Percentiles rank a stretch among this genome's conserved stretches.
Evolutionary conservation across 1,140 invertebrate genomes (phyloP).

Genomic region (Ectropis grisescens): DNA sequence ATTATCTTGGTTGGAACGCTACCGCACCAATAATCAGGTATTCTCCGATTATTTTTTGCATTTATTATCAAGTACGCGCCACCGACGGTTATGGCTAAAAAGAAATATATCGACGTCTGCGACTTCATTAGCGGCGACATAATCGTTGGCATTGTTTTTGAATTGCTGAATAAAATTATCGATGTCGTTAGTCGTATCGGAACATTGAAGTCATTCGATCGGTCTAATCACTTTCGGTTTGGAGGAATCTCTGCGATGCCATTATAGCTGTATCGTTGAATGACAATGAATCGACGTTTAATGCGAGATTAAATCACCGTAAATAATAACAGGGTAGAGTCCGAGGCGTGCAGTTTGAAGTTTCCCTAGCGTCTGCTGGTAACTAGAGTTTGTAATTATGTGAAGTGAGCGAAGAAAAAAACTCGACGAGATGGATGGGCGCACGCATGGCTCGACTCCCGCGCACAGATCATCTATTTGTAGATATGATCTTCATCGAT

Average conservation of each 20-base stretch:
- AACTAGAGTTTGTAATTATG: constrained; percentile 24
- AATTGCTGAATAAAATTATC: too few relatives aligned
- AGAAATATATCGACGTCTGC: too few relatives aligned
- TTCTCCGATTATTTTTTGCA: too few relatives aligned
- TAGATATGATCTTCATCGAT: constrained; percentile 12
- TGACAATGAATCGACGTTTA: constrained; percentile 13
- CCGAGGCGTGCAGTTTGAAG: too few relatives aligned
- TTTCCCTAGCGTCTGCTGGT: constrained; percentile 3
- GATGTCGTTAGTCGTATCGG: too few relatives aligned
- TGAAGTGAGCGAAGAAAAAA: constrained; percentile 28
- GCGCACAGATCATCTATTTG: constrained; percentile 19
- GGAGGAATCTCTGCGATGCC: constrained; percentile 3
- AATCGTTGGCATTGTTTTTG: too few relatives aligned
- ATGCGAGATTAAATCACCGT: constrained; percentile 19
- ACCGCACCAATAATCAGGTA: too few relatives aligned
- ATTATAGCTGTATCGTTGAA: constrained; percentile 13
- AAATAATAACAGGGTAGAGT: constrained; percentile 13
- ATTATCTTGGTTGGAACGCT: too few relatives aligned
- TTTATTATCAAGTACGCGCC: too few relatives aligned
- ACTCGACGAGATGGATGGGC: constrained; percentile 19
- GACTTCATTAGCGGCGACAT: too few relatives aligned
- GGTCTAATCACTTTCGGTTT: constrained; percentile 5
- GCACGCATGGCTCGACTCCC: constrained; percentile 9
- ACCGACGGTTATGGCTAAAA: too few relatives aligned
- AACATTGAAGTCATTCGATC: too few relatives aligned